Evolutionary conservation across 2,797 vertebrate genomes (phyloP).

Genomic region (Cryptoblepharus egeriae): DNA sequence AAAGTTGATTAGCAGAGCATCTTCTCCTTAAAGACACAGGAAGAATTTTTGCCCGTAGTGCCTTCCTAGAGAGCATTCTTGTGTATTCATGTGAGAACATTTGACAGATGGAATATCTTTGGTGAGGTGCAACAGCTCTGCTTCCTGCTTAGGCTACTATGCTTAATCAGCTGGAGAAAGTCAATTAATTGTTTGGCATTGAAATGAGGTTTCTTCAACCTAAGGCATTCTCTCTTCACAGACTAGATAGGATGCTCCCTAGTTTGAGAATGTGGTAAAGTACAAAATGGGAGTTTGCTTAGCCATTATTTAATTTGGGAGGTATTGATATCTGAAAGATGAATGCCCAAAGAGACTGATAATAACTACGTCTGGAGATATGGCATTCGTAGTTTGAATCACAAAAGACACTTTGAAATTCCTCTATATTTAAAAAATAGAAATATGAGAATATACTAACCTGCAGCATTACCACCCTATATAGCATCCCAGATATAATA

Average conservation of each 20-base stretch:
- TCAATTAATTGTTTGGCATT: conserved; percentile 6
- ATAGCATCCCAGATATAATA: too few relatives aligned
- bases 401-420: background rate
- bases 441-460: background rate
- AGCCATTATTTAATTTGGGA: background rate
- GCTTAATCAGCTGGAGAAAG: conserved; percentile 17
- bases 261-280: background rate
- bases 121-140: background rate
- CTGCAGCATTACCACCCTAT: too few relatives aligned
- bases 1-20: background rate
- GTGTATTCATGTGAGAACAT: background rate
- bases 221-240: background rate
- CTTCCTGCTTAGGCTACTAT: conserved; percentile 2
- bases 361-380: background rate
- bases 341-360: background rate
- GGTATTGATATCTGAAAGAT: background rate
- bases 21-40: background rate
- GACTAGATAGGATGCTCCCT: background rate
- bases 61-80: background rate
- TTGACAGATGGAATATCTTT: conserved; percentile 14
- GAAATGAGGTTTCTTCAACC: background rate
- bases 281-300: background rate
- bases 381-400: background rate
- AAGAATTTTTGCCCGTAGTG: background rate
- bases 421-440: background rate